phyloP scores from a whole-genome alignment of 1,140 invertebrate genomes.

The Aphidius ervi region DNA sequence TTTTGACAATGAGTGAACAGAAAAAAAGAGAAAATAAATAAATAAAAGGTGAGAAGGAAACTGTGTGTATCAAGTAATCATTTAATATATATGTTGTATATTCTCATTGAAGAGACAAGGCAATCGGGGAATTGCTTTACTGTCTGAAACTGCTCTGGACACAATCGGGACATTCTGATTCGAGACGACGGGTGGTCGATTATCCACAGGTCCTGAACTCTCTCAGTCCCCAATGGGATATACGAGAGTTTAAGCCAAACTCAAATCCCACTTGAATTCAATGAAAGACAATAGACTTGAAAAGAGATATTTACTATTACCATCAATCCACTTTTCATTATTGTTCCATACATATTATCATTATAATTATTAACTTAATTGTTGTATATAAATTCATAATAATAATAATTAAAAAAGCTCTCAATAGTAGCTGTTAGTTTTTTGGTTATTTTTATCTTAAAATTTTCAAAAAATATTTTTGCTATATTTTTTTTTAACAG shows the following conservation, averaged over 20 bases:
- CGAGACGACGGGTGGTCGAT: conserved; percentile 15
- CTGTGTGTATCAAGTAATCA: too few relatives aligned
- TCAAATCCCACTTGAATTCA: conserved; percentile 7
- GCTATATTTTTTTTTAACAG: too few relatives aligned
- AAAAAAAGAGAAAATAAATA: not conserved
- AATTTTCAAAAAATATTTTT: too few relatives aligned
- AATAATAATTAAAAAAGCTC: too few relatives aligned
- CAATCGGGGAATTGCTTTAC: conserved; percentile 15
- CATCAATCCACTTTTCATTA: too few relatives aligned
- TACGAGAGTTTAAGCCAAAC: not conserved
- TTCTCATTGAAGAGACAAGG: not conserved
- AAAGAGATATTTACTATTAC: too few relatives aligned
- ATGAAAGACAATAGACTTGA: not conserved
- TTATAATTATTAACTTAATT: too few relatives aligned
- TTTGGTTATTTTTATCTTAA: too few relatives aligned
- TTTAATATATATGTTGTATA: too few relatives aligned
- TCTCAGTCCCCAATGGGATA: conserved; percentile 4
- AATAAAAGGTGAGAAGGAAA: not conserved
- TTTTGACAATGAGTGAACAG: not conserved
- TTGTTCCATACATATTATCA: too few relatives aligned
- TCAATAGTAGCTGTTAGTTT: too few relatives aligned
- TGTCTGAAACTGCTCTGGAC: not conserved
- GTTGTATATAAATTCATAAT: too few relatives aligned
- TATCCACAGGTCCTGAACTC: conserved; percentile 6
- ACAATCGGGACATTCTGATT: conserved; percentile 17